A percentile compares a stretch with the other conserved stretches of the same genome.
Conservation (phyloP, 1,140 invertebrate species). For the Liolophura sinensis region DNA sequence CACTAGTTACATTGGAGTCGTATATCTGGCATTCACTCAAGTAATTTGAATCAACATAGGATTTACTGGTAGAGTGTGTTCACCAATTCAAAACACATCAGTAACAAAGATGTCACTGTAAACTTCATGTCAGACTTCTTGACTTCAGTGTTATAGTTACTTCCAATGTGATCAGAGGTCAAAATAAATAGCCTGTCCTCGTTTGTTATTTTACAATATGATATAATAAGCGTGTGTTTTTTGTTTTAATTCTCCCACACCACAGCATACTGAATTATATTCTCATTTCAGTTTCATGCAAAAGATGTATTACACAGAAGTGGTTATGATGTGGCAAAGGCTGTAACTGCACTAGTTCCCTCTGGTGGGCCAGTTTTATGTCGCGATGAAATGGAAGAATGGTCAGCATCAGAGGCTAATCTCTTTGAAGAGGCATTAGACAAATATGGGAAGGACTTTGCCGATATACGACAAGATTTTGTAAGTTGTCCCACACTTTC, state of each 20-base stretch:
- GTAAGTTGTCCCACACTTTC: conserved; percentile 66
- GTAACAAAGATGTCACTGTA: too few relatives aligned
- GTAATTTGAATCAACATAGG: too few relatives aligned
- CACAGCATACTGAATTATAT: conserved; percentile 7
- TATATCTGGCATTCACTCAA: too few relatives aligned
- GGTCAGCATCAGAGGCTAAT: conserved; percentile 98
- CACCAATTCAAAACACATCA: conserved; percentile 4
- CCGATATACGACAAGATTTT: conserved; percentile 97
- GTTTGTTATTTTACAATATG: too few relatives aligned
- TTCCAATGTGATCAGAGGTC: too few relatives aligned
- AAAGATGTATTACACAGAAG: conserved; percentile 97
- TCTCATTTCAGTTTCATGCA: conserved; percentile 82
- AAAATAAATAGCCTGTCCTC: too few relatives aligned
- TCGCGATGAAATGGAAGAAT: conserved; percentile 99
- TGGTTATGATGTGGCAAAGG: conserved; percentile 86
- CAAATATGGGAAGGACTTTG: conserved; percentile 99
- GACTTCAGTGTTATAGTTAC: too few relatives aligned
- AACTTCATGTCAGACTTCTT: too few relatives aligned
- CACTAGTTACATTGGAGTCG: too few relatives aligned
- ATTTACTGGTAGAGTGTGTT: too few relatives aligned
- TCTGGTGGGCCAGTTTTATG: conserved; percentile 92
- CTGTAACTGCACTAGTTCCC: conserved; percentile 92
- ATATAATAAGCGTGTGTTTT: too few relatives aligned
- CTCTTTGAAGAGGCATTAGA: conserved; percentile 98
- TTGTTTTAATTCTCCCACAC: too few relatives aligned